Evolutionary conservation across 2,113 vertebrate species (phyloP), one percentile per base, ranked within the genome.

Genomic region (Ageneiosus marmoratus): DNA sequence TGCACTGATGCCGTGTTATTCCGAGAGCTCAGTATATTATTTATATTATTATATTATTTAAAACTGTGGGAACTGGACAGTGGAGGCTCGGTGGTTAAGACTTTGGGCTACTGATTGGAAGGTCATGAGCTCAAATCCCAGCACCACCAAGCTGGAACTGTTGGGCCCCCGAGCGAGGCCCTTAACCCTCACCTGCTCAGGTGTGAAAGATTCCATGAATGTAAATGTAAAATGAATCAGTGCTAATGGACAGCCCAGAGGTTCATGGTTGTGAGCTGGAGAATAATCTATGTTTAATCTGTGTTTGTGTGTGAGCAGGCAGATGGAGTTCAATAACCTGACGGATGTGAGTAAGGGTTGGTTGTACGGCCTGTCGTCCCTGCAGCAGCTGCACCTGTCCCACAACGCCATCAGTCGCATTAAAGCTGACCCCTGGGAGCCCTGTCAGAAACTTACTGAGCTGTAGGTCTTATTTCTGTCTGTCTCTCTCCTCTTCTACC

Each of bases 301-400:
- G 67, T 89, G 82, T 86, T 46, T 88, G 83, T 84, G 86, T 89
- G 84, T 18, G 60, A 72, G 67, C 91, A 99, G 98, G 94, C 96
- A 98, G 90, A 92, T 99, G 92, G 96, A 99, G 92, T 94, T 96
- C 92, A 99, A 99, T 94, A 98, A 98, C 92, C 91, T 99, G 86
- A 98, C 97, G 41, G 97, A 98, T 91, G 95, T 99, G 84, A 99
- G 94, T 85, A 98, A 98, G 88, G 96, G 96, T 87, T 99, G 97
- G 97, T 95, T 99, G 79, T 99, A 98, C 29, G 98, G 98, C 80
- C 94, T 99, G 91, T 92, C 96, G 89, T 95, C 94, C 91, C 94
- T 99, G 85, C 95, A 98, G 93, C 95, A 97, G 44, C 97, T 99
- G 80, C 96, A 98, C 91, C 97, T 99, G 84, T 92, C 95, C 91